These are phyloP conservation scores for Propithecus perrieri DNA, from an alignment of 2,797 vertebrate species.

Conservation along the genomic window DNA sequence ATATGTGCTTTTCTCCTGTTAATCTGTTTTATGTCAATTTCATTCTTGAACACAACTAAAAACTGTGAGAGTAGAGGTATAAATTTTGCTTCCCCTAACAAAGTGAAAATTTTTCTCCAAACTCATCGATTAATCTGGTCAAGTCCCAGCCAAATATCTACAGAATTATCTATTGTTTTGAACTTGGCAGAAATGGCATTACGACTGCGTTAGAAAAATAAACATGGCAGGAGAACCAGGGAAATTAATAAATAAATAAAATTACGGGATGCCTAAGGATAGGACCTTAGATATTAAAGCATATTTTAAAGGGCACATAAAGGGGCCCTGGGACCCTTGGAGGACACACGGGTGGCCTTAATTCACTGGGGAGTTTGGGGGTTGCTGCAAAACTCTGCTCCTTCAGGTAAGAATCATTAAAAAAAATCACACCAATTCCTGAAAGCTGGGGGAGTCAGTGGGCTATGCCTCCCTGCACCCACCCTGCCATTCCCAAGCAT, in stretches of 20 bases:
- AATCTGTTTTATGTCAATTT: neutral
- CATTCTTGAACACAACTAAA: neutral
- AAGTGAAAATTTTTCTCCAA: neutral
- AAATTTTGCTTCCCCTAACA: neutral
- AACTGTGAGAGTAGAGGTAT: neutral
- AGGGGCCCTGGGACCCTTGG: neutral
- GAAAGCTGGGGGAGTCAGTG: neutral
- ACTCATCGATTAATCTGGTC: neutral
- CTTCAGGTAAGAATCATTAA: conserved; percentile 60
- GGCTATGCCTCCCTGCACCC: neutral
- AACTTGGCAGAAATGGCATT: conserved; percentile 31
- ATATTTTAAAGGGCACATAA: neutral
- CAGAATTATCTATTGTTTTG: conserved; percentile 51
- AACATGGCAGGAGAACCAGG: neutral
- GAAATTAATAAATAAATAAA: neutral
- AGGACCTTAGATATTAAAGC: neutral
- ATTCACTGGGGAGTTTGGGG: conserved; percentile 16
- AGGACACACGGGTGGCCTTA: conserved; percentile 50
- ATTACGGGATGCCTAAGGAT: neutral
- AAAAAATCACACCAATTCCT: neutral
- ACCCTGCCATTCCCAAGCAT: neutral
- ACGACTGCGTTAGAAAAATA: conserved; percentile 37
- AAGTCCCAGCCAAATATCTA: neutral
- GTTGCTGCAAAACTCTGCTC: conserved; percentile 57
- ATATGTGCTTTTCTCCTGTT: neutral